phyloP scores from a whole-genome alignment of 2,113 vertebrate species.

The Prionailurus viverrinus region DNA sequence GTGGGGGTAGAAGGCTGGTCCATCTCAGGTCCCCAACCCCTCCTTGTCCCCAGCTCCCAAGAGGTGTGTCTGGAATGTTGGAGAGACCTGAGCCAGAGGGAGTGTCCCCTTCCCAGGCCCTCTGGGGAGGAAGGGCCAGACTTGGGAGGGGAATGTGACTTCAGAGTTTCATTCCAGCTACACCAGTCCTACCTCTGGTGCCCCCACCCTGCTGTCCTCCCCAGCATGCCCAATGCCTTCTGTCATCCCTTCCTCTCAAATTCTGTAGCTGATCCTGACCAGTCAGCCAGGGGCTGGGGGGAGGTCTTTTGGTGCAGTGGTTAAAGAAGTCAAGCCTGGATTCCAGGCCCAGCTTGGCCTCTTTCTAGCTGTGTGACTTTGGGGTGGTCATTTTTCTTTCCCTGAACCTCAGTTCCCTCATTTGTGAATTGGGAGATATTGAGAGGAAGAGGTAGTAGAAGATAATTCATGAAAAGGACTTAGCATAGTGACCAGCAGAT shows the following conservation, averaged over 20 bases:
- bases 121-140: neutral
- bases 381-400: neutral
- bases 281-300: neutral
- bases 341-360: neutral
- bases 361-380: neutral
- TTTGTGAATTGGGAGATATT: neutral
- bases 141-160: neutral
- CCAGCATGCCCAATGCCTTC: neutral
- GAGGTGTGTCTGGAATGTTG: slow-evolving; percentile 70
- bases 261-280: neutral
- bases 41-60: slow-evolving; percentile 27
- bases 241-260: neutral
- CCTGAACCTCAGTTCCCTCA: slow-evolving; percentile 22
- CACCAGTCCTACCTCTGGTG: neutral
- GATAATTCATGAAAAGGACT: neutral
- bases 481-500: neutral
- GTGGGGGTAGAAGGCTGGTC: neutral
- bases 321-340: neutral
- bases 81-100: slow-evolving; percentile 69
- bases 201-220: neutral
- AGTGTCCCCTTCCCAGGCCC: slow-evolving; percentile 60
- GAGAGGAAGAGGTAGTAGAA: slow-evolving; percentile 15
- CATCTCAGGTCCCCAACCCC: neutral
- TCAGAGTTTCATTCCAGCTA: neutral
- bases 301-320: neutral